phyloP scores from a whole-genome alignment of 2,113 vertebrate species.

The Motacilla tschutschensis region DNA sequence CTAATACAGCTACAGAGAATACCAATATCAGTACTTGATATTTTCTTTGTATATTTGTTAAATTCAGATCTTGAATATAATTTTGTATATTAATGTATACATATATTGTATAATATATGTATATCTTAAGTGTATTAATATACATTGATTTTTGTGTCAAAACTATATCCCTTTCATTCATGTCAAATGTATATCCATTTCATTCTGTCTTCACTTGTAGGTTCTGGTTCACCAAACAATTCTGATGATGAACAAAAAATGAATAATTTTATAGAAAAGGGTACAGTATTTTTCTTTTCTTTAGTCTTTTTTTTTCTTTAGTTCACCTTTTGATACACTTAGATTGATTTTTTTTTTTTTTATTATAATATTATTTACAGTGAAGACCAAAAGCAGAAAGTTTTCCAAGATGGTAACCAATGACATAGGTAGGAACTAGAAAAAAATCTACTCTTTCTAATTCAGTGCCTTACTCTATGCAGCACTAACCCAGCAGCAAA shows the following conservation, averaged over 20 bases:
- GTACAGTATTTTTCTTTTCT: slow-evolving; percentile 84
- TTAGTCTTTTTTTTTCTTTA: slow-evolving; percentile 60
- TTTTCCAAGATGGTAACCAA: slow-evolving; percentile 94
- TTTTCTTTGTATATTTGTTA: background rate
- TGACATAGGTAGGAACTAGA: slow-evolving; percentile 85
- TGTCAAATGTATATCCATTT: slow-evolving; percentile 58
- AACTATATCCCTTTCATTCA: background rate
- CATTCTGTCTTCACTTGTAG: slow-evolving; percentile 79
- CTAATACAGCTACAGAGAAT: background rate
- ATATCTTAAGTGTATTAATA: background rate
- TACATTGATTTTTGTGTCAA: background rate
- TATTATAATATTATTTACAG: slow-evolving; percentile 87
- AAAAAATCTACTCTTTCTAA: slow-evolving; percentile 74
- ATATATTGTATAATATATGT: background rate
- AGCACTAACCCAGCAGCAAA: slow-evolving; percentile 68
- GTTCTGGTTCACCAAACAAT: slow-evolving; percentile 88
- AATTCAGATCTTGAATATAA: background rate
- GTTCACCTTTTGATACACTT: slow-evolving; percentile 66
- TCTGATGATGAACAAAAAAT: slow-evolving; percentile 92
- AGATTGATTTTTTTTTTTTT: slow-evolving; percentile 74
- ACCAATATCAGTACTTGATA: background rate
- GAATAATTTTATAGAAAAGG: slow-evolving; percentile 95
- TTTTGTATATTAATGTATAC: background rate
- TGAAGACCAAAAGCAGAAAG: slow-evolving; percentile 95
- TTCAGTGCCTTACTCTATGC: slow-evolving; percentile 64